Base-by-base conservation (phyloP, 1,140 invertebrate species). In the Drosophila virilis region DNA sequence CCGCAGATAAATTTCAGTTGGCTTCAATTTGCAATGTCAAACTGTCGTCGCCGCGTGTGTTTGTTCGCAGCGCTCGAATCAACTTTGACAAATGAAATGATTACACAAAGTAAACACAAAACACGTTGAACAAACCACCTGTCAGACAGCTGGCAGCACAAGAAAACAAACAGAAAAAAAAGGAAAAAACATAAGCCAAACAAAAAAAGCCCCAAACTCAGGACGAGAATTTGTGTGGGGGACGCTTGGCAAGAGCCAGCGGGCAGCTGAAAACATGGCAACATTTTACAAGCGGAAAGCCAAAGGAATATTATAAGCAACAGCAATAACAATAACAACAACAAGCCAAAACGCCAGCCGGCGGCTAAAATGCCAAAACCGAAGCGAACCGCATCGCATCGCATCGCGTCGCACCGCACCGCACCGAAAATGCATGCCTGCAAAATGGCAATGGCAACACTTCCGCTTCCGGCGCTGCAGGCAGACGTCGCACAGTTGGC, bases 371-470 rank as follows among this genome's bases (percentile, higher is more conserved):
- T 86, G 62, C 66, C 71, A 77, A 77, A 70, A 69, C 50, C 68
- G 61, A 70, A 61, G 32, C 62, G 33, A 67, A 73, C 59, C 55
- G 37, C 54, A 69, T 13, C 17, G 42, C 48, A 43, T 8, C 52
- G 37, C 35, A 48, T 2, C 8, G 43, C 62, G 35, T 33, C 55
- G 48, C 69, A 45, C 65, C 12, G 35, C 55, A 43, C 38, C 51
- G 45, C 67, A 46, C 67, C 67, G 50, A 85, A 85, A 85, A 86
- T 86, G 82, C 78, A 82, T 79, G 83, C 67, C 79, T 69, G 74
- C 77, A 84, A 88, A 89, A 88, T 89, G 84, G 84, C 84, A 88
- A 89, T 88, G 84, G 84, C 80, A 88, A 88, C 84, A 88, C 84
- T 88, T 88, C 84, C 84, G 84, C 74, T 88, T 89, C 82, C 82